Base-by-base conservation (phyloP, 2,888 invertebrate species). In the Andrena flavipes region DNA sequence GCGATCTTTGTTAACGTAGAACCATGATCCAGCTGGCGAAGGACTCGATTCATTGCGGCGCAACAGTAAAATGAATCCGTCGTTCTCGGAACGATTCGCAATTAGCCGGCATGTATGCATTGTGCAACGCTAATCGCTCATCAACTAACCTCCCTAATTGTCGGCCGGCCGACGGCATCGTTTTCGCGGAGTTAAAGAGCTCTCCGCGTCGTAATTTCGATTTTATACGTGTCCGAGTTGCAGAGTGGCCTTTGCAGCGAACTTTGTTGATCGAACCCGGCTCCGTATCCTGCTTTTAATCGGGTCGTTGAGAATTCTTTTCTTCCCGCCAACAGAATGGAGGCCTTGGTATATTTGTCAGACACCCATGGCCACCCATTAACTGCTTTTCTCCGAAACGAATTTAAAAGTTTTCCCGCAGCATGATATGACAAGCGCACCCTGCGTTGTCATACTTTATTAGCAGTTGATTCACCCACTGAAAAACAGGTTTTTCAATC, bases 41-140 rank as follows among this genome's bases (percentile, higher is more conserved):
- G 78, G 67, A 78, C 80, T 78, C 78, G 78, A 77, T 80, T 67
- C 60, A 62, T 69, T 65, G 64, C 68, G 33, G 26, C 60, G 54
- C 60, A 23, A 49, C 75, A 26, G 60, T 80, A 67, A 84, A 80
- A 71, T 62, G 64, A 59, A 80, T 81, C 48, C 69, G 42, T 78
- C 85, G 42, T 82, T 87, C 83, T 77, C 49, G 84, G 79, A 87
- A 88, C 86, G 79, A 76, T 84, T 88, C 69, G 86, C 85, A 89
- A 90, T 91, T 90, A 90, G 75, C 85, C 72, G 67, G 65, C 64
- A 74, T 80, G 83, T 80, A 80, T 76, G 83, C 80, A 80, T 92
- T 92, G 89, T 89, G 92, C 89, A 92, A 92, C 83, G 76, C 33
- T 91, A 91, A 91, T 92, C 89, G 84, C 84, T 91, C 89, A 90